Evolutionary conservation across 2,797 vertebrate species (phyloP).

Genomic region (Staurois parvus): DNA sequence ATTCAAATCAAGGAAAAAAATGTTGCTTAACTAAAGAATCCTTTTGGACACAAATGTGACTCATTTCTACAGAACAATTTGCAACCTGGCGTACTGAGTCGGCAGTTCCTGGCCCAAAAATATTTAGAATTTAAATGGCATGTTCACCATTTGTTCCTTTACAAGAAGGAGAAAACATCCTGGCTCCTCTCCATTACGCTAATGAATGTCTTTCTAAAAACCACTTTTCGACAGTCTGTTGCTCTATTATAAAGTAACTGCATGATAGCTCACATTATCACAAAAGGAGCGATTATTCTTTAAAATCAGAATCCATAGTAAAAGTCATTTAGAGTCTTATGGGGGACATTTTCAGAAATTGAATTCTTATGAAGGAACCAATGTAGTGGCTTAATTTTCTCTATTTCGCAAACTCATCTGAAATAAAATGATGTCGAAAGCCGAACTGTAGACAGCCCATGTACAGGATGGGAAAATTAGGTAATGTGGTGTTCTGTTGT

Average conservation of each 20-base stretch:
- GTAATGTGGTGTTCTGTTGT: conserved; percentile 6
- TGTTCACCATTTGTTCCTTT: conserved; percentile 61
- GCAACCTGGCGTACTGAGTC: conserved; percentile 59
- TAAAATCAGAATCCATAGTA: conserved; percentile 67
- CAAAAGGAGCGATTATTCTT: conserved; percentile 60
- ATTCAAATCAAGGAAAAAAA: conserved; percentile 29
- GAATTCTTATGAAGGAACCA: conserved; percentile 71
- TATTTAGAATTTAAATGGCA: conserved; percentile 60
- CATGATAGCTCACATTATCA: conserved; percentile 62
- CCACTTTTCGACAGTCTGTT: conserved; percentile 67
- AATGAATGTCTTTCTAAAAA: conserved; percentile 67
- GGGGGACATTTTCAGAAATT: conserved; percentile 64
- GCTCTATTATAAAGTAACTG: conserved; percentile 66
- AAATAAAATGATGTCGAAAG: conserved; percentile 67
- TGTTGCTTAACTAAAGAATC: conserved; percentile 14
- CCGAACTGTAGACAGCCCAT: conserved; percentile 54
- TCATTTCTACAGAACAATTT: conserved; percentile 58
- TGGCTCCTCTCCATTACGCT: conserved; percentile 63
- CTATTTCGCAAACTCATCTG: conserved; percentile 68
- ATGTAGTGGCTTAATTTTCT: conserved; percentile 65
- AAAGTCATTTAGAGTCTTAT: conserved; percentile 74
- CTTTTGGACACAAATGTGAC: conserved; percentile 39
- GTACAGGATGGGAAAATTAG: conserved; percentile 14
- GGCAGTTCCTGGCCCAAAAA: conserved; percentile 57
- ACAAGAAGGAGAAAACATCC: conserved; percentile 58